Base-by-base conservation (phyloP, 2,113 vertebrate genomes). In the Thunnus thynnus region DNA sequence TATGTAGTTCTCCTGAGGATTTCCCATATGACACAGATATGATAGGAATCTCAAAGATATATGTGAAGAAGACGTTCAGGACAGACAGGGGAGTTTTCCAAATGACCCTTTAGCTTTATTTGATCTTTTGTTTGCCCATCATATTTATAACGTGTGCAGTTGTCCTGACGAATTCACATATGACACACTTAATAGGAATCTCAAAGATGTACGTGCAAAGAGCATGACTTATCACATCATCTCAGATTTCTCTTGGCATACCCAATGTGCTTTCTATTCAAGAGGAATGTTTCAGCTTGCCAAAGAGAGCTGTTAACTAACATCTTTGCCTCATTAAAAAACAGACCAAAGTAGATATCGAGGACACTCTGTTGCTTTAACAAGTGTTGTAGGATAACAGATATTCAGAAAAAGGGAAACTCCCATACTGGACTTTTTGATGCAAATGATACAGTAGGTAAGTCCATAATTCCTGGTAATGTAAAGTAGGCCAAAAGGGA, bases 401-500 rank as follows among this genome's bases (percentile, higher is more conserved):
- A 22, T 48, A 47, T 56, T 83, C 3, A 56, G 25, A 66, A 72
- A 60, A n/a, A 52, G 60, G 79, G 71, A 73, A 81, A 66, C 2
- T 27, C 85, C 91, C 44, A 20, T 3, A 17, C 46, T 79, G 79
- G 71, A 76, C 20, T 78, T 84, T 84, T 64, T 72, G 6, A 7
- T 13, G 27, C 13, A 4, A 62, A 5, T 71, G 7, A 36, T 58
- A 14, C 30, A 78, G 13, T 5, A 51, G 83, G 88, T 80, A 90
- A 85, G 67, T 74, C 83, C 86, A 63, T 51, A 79, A 0, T 80
- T 84, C 58, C 67, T 74, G 50, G 36, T 62, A 62, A 50, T n/a
- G 36, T 63, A 41, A 52, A 62, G 25, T 78, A 65, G 22, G 36
- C 5, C 7, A 41, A 9, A 9, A 41, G 36, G 8, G 36, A 41